Conservation (phyloP, 1,140 invertebrate genomes). For the Spodoptera frugiperda region DNA sequence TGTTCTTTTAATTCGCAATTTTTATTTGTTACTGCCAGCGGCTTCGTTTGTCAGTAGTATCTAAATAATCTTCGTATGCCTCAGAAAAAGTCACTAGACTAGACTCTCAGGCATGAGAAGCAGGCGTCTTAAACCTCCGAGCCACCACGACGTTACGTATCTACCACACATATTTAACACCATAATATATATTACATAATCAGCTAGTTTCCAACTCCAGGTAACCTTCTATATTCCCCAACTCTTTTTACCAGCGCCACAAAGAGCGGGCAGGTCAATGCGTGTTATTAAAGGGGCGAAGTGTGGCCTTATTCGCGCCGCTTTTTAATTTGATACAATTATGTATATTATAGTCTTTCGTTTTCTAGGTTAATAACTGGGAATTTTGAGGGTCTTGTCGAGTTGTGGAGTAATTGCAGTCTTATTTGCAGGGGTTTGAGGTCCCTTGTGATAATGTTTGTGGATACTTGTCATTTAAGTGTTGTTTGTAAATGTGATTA, state of each 20-base stretch:
- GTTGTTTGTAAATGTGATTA: too few species aligned
- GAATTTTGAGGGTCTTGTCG: neutral
- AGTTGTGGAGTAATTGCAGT: conserved; percentile 10
- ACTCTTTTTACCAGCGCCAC: neutral
- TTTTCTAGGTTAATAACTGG: conserved; percentile 23
- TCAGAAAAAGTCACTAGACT: too few species aligned
- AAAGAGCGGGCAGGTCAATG: conserved; percentile 21
- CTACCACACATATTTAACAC: too few species aligned
- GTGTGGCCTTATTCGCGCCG: conserved; percentile 7
- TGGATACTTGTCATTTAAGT: too few species aligned
- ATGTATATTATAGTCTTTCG: conserved; percentile 17
- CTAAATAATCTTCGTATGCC: too few species aligned
- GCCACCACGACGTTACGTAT: too few species aligned
- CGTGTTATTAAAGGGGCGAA: conserved; percentile 26
- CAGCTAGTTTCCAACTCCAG: neutral
- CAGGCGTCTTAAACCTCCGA: too few species aligned
- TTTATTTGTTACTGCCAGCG: too few species aligned
- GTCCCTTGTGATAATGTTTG: too few species aligned
- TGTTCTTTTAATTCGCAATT: too few species aligned
- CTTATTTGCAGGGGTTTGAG: neutral
- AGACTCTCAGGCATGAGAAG: too few species aligned
- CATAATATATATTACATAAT: neutral
- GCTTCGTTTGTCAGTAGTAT: too few species aligned
- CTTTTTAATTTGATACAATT: conserved; percentile 39
- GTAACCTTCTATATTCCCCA: neutral